Base-by-base conservation (phyloP, 2,797 vertebrate species). In the Eulemur mongoz region DNA sequence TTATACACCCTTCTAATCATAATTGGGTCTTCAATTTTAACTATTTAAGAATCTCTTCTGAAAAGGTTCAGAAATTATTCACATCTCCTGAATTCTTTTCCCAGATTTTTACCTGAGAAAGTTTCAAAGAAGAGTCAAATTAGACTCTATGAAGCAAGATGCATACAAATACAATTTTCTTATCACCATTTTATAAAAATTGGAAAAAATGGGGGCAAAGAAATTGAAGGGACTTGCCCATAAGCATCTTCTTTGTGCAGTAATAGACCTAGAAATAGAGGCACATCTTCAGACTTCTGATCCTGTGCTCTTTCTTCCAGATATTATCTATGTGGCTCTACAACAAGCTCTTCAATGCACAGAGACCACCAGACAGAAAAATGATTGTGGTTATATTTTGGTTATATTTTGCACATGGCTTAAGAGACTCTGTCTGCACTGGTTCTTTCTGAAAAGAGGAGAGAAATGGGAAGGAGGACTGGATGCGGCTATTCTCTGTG, bases 401-500 rank as follows among this genome's bases (percentile, higher is more conserved):
- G 67, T 38, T 35, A 43, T 20, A n/a, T 23, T 72, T 76, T 79
- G 54, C 43, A 81, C 7, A 73, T 72, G 52, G n/a, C 52, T 70
- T 70, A 82, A 92, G 72, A 96, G 72, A 45, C 2, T 2, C 18
- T 79, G 61, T 85, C 78, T 75, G 12, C 15, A 7, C 20, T 57
- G 27, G 20, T 54, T 35, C 23, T 92, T 91, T 78, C 69, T 61
- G 87, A 86, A 80, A 1, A 32, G 63, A 65, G 59, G 50, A 92
- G 72, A 32, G 54, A 78, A 83, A 20, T 10, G 20, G 15, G 13
- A 20, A 76, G 48, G 38, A 91, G 43, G 70, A 59, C 61, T 27
- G 81, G 43, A 76, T 3, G 48, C 30, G 43, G 69, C 90, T 80
- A 67, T 96, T 94, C 85, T 93, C 94, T 97, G 97, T 98, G 98